Percentiles rank a stretch among this genome's conserved stretches.
These are phyloP conservation scores for Paramormyrops hopkinsi DNA, from an alignment of 2,797 vertebrate genomes.

Conservation along the genomic window DNA sequence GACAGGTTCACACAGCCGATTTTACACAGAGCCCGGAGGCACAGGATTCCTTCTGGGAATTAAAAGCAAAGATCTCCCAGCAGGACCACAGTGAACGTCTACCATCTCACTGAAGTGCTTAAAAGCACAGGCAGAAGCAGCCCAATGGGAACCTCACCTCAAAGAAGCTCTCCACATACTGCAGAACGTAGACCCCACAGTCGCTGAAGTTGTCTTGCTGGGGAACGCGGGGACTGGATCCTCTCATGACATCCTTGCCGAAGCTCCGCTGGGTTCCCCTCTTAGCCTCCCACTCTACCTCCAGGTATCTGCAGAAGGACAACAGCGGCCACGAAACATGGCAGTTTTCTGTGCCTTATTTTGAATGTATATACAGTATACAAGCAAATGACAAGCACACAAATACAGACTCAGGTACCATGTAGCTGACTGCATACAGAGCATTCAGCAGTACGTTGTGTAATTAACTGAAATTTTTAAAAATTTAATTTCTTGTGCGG, in stretches of 20 bases:
- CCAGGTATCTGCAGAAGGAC: slow-evolving; percentile 75
- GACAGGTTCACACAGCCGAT: not conserved
- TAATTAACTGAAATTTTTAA: not conserved
- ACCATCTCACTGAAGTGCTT: not conserved
- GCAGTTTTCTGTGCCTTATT: not conserved
- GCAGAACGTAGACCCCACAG: slow-evolving; percentile 89
- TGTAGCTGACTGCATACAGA: not conserved
- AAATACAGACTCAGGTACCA: not conserved
- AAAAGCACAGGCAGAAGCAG: not conserved
- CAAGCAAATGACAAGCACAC: not conserved
- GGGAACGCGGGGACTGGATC: slow-evolving; percentile 91
- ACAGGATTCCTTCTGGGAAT: not conserved
- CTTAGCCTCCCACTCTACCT: slow-evolving; percentile 94
- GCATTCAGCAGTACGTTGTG: not conserved
- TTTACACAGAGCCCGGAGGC: not conserved
- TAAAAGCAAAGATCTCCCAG: slow-evolving; percentile 58
- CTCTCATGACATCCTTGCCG: slow-evolving; percentile 91
- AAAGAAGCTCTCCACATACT: slow-evolving; percentile 98
- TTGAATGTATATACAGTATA: not conserved
- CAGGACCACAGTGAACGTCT: slow-evolving; percentile 47
- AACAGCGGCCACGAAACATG: not conserved
- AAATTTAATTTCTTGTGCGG: not conserved
- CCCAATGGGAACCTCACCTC: slow-evolving; percentile 66
- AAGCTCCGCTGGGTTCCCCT: slow-evolving; percentile 81
- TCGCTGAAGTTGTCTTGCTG: slow-evolving; percentile 99